These are phyloP conservation scores for Oplegnathus fasciatus DNA, from an alignment of 2,113 vertebrate species.

Conservation along the genomic window DNA sequence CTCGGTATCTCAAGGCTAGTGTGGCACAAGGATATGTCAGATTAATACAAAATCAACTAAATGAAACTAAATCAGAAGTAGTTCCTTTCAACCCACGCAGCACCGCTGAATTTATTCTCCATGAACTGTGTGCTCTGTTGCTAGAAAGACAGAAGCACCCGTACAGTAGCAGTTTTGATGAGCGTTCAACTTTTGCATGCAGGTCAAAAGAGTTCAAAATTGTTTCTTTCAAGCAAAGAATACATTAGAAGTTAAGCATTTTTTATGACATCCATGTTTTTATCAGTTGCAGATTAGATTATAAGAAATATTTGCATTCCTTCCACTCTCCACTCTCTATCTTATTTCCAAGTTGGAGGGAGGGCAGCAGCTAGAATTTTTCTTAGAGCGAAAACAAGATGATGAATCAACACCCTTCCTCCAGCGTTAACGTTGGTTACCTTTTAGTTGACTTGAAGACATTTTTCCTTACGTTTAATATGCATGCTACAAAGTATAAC, in stretches of 20 bases:
- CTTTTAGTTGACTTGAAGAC: background rate
- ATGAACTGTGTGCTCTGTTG: background rate
- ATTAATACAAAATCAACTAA: constrained; percentile 4
- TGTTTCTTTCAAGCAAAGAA: background rate
- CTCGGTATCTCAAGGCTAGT: background rate
- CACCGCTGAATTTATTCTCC: background rate
- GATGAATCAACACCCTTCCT: background rate
- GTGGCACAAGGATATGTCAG: background rate
- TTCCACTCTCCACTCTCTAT: background rate
- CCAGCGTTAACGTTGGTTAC: background rate
- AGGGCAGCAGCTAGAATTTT: background rate
- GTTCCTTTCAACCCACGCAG: background rate
- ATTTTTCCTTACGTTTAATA: background rate
- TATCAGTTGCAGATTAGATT: constrained; percentile 6
- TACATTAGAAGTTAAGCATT: background rate
- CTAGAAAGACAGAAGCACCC: background rate
- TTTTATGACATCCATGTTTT: background rate
- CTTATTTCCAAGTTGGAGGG: background rate
- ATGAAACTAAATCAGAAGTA: background rate
- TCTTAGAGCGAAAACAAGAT: background rate
- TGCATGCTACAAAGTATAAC: background rate
- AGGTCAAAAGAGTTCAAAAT: background rate
- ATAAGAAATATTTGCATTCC: constrained; percentile 17
- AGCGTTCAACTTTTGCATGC: background rate
- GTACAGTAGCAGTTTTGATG: background rate